phyloP scores from a whole-genome alignment of 2,797 vertebrate genomes.

The Sebastes iracundus region DNA sequence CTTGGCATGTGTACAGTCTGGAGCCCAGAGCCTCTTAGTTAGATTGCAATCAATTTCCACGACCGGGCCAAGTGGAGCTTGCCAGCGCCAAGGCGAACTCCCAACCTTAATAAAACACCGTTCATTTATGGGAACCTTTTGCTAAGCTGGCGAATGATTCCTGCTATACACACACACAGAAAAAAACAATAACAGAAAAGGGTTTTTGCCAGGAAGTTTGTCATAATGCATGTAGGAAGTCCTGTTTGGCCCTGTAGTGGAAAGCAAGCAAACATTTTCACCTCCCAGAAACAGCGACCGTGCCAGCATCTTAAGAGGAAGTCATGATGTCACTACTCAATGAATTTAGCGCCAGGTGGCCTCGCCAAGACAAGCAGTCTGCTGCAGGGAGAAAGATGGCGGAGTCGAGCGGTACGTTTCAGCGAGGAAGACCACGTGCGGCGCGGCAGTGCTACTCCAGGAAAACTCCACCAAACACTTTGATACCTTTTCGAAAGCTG shows the following conservation, averaged over 20 bases:
- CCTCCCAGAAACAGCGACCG: conserved; percentile 9
- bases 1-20: conserved; percentile 64
- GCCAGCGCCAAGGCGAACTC: conserved; percentile 42
- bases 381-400: conserved; percentile 18
- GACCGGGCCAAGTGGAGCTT: conserved; percentile 54
- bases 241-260: conserved; percentile 17
- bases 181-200: conserved; percentile 21
- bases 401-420: neutral
- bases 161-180: conserved; percentile 14
- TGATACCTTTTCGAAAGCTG: conserved; percentile 14
- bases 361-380: conserved; percentile 37
- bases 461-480: conserved; percentile 21
- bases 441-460: neutral
- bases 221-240: conserved; percentile 40
- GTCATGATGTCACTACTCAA: conserved; percentile 44
- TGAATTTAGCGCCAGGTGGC: conserved; percentile 26
- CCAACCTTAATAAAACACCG: conserved; percentile 55
- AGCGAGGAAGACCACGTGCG: conserved; percentile 1
- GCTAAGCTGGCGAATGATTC: conserved; percentile 40
- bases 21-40: conserved; percentile 68
- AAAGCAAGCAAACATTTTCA: conserved; percentile 32
- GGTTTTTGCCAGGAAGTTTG: conserved; percentile 21
- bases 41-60: conserved; percentile 75
- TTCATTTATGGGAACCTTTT: conserved; percentile 57
- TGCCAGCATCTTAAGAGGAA: conserved; percentile 42